Base-by-base conservation (phyloP, 2,113 vertebrate genomes). In the Paradoxurus hermaphroditus region DNA sequence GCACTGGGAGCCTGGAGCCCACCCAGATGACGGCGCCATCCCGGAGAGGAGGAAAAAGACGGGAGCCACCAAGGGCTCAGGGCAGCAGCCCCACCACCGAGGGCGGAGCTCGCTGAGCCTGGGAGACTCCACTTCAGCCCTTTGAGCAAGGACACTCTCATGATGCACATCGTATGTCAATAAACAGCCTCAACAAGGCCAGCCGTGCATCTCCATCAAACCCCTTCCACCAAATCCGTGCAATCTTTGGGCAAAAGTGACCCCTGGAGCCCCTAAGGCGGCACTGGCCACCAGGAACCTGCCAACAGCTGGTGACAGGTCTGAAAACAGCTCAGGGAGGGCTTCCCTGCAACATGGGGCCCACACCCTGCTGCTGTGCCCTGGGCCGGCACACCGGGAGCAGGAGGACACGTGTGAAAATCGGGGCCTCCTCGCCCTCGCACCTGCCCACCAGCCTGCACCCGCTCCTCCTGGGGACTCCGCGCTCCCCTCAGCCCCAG, bases 11-110 rank as follows among this genome's bases (percentile, higher is more conserved):
- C 11, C 51, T 0, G 14, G 29, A 7, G 59, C 41, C 29, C 4
- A 7, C 68, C 25, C 5, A 0, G 23, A 15, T 1, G 21, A 46
- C 0, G 0, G n/a, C 27, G 19, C 56, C 16, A 8, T 7, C 18
- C 53, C 63, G 41, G 75, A 18, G 44, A 46, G 0, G 3, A 25
- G 34, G 68, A 9, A 44, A 27, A 16, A 7, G 73, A 44, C 1
- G 23, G 49, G 46, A 11, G 1, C 19, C 59, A 6, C 46, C n/a
- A 51, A 51, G 2, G 49, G 44, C 34, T 70, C 34, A 75, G 21
- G 49, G 36, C 31, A 7, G 31, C 5, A 0, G 39, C 46, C 11
- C 19, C 7, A 29, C 18, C 6, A 15, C 15, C 10, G 21, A 39
- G 51, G 36, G 39, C 0, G 4, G 68, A 15, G n/a, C 41, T 31